Percentiles rank a stretch among this genome's conserved stretches.
These are phyloP conservation scores for Ridgeia piscesae DNA, from an alignment of 1,140 invertebrate genomes.

Conservation along the genomic window DNA sequence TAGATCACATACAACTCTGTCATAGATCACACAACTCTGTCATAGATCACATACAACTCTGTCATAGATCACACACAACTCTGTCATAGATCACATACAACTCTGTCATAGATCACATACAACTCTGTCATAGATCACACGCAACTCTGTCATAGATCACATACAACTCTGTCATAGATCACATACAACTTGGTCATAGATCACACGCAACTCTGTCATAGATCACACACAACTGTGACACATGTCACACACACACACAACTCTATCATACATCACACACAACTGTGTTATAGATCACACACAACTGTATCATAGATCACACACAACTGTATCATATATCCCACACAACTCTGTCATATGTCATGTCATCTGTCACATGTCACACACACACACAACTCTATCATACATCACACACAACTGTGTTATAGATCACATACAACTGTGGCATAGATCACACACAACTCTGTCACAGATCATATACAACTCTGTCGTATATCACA, in stretches of 20 bases:
- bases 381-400: background rate
- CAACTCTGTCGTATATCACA: background rate
- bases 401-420: background rate
- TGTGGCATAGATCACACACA: background rate
- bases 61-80: background rate
- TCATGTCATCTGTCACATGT: too few relatives aligned
- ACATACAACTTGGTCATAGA: background rate
- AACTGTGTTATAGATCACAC: background rate
- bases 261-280: background rate
- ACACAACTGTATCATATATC: background rate
- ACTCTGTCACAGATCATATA: background rate
- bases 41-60: background rate
- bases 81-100: background rate
- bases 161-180: background rate
- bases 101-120: background rate
- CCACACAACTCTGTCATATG: background rate
- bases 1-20: background rate
- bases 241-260: background rate
- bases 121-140: background rate
- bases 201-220: too few relatives aligned
- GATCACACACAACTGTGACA: slow-evolving; percentile 47
- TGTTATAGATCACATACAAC: background rate
- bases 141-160: background rate
- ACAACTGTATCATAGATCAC: background rate
- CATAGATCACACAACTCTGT: background rate